These are phyloP conservation scores for Endotricha flammealis DNA, from an alignment of 2,888 invertebrate species.

Conservation along the genomic window DNA sequence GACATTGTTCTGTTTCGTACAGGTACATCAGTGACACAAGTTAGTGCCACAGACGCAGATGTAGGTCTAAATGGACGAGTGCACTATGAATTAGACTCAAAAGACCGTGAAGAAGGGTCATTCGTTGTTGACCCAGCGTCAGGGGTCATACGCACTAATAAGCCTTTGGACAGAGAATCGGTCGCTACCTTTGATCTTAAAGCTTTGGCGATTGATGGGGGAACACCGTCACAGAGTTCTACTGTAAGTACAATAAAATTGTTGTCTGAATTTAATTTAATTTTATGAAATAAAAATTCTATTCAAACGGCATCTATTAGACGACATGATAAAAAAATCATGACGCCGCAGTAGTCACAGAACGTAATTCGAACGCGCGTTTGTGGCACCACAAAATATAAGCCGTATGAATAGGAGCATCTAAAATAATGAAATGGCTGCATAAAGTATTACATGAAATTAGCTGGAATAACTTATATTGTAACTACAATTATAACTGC, in stretches of 20 bases:
- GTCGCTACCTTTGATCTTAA: constrained; percentile 90
- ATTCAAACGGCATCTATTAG: too few species aligned
- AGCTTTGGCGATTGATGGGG: constrained; percentile 93
- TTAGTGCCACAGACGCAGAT: constrained; percentile 90
- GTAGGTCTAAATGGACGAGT: constrained; percentile 92
- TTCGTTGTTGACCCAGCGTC: constrained; percentile 95
- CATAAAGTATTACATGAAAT: too few species aligned
- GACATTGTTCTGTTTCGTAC: too few species aligned
- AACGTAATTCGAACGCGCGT: too few species aligned
- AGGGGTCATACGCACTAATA: constrained; percentile 93
- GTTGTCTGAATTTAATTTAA: neutral
- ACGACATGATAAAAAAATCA: too few species aligned
- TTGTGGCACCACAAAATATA: too few species aligned
- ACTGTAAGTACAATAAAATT: constrained; percentile 48
- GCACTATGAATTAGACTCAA: constrained; percentile 85
- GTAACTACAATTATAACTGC: too few species aligned
- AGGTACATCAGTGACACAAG: constrained; percentile 86
- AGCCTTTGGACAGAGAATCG: constrained; percentile 93
- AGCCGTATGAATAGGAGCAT: too few species aligned
- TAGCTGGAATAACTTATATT: too few species aligned
- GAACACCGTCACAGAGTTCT: constrained; percentile 86
- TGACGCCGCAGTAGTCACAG: too few species aligned
- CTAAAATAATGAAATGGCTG: too few species aligned
- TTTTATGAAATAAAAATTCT: neutral
- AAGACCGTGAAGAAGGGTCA: constrained; percentile 89